Conservation (phyloP, 2,113 vertebrate species). For the Nothocercus julius region DNA sequence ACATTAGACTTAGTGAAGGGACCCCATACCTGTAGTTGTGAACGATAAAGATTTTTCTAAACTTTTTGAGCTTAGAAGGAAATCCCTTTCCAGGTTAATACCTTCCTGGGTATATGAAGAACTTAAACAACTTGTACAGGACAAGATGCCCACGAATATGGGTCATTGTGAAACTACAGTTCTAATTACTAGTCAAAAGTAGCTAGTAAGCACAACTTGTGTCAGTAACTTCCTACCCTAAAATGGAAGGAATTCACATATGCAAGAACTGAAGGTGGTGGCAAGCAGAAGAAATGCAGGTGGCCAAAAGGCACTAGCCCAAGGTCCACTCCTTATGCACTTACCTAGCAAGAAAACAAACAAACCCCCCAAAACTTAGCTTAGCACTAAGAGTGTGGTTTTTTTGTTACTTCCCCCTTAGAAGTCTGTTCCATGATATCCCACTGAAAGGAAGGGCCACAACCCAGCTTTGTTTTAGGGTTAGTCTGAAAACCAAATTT, state of each 20-base stretch:
- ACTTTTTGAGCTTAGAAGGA: neutral
- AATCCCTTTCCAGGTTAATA: neutral
- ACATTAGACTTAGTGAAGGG: neutral
- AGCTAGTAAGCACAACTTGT: neutral
- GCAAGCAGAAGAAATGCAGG: neutral
- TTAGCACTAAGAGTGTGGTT: neutral
- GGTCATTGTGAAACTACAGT: neutral
- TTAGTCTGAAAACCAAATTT: neutral
- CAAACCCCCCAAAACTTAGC: neutral
- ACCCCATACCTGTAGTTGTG: neutral
- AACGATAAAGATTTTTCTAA: neutral
- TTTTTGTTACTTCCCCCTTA: neutral
- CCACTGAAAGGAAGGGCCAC: neutral
- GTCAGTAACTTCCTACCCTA: neutral
- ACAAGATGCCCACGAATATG: neutral
- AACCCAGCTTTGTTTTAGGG: neutral
- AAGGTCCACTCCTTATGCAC: neutral
- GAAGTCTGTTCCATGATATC: neutral
- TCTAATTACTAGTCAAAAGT: neutral
- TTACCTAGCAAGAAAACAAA: neutral
- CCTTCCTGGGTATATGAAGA: neutral
- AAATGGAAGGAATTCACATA: neutral
- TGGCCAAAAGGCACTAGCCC: neutral
- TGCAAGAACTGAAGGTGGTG: neutral
- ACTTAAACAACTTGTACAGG: neutral